These are phyloP conservation scores for Synanthedon tipuliformis DNA, from an alignment of 2,888 invertebrate species.

Conservation along the genomic window DNA sequence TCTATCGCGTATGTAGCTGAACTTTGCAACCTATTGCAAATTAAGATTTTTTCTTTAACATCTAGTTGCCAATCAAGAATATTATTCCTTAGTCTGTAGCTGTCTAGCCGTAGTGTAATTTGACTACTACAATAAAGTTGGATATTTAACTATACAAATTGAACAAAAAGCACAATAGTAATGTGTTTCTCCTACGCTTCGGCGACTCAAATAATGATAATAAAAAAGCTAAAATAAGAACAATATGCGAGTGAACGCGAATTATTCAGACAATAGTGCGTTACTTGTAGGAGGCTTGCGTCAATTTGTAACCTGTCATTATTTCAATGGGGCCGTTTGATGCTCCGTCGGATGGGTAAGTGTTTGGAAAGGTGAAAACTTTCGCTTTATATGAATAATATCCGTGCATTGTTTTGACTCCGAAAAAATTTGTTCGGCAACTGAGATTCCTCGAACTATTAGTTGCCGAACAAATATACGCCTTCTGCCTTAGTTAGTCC, in stretches of 20 bases:
- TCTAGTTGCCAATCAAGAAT: background rate
- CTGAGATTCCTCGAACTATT: background rate
- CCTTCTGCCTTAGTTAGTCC: too few relatives aligned
- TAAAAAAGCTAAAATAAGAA: slow-evolving; percentile 8
- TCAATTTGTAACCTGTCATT: slow-evolving; percentile 57
- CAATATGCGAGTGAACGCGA: slow-evolving; percentile 14
- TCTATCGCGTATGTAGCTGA: too few relatives aligned
- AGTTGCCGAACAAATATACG: background rate
- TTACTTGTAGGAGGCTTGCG: slow-evolving; percentile 30
- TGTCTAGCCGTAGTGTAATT: too few relatives aligned
- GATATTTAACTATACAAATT: too few relatives aligned
- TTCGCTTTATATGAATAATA: slow-evolving; percentile 24
- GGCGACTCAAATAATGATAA: slow-evolving; percentile 19
- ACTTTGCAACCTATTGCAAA: background rate
- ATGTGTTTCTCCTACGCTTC: slow-evolving; percentile 18
- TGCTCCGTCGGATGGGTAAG: slow-evolving; percentile 43
- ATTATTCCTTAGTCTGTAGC: background rate
- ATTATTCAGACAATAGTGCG: slow-evolving; percentile 8
- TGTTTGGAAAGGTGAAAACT: slow-evolving; percentile 18
- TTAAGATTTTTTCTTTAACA: background rate
- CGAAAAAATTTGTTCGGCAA: background rate
- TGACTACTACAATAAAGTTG: too few relatives aligned
- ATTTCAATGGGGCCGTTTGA: slow-evolving; percentile 44
- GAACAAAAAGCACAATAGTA: background rate
- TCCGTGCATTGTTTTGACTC: slow-evolving; percentile 10